Base-by-base conservation (phyloP, 2,888 invertebrate genomes). In the Nycteola revayana region DNA sequence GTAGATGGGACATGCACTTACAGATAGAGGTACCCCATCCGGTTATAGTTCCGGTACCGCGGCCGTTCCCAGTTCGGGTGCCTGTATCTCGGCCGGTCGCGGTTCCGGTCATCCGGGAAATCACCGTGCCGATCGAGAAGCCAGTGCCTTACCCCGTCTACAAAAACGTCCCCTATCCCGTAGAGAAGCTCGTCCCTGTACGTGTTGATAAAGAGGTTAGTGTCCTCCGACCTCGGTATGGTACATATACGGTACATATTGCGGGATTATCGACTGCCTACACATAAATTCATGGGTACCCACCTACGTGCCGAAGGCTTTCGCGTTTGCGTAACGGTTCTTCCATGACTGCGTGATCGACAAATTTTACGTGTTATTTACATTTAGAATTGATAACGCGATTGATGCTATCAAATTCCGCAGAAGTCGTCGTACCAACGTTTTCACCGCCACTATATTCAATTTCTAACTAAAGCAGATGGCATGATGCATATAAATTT, bases 1-100 rank as follows among this genome's bases (percentile, higher is more conserved):
- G 38, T 52, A 50, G 52, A 43, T 50, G 43, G 28, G 51, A 38
- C 39, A 45, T 61, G 45, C 59, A 60, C 75, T 82, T 81, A 46
- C 92, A 93, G 68, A 92, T 95, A 69, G 93, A 93, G 61, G 90
- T 95, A 18, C 93, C 93, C 2, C 93, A 93, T 42, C 93, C 95
- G 25, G 92, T 95, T 18, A 92, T 94, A 70, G 92, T 95, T 3
- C 93, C 93, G 26, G 91, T 94, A 36, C 93, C 94, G 7, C 93
- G 93, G 61, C 95, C 95, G 1, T 93, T 93, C 60, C 93, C 95
- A 54, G 93, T 95, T 24, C 92, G 92, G 55, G 92, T 94, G 62
- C 92, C 94, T 49, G 85, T 95, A 22, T 91, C 93, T 1, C 92
- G 90, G 65, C 94, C 94, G 2, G 91, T 94, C 1, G 92, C 93